Percentiles rank a stretch among this genome's conserved stretches.
These are phyloP conservation scores for Kryptolebias marmoratus DNA, from an alignment of 2,113 vertebrate species.

Conservation along the genomic window DNA sequence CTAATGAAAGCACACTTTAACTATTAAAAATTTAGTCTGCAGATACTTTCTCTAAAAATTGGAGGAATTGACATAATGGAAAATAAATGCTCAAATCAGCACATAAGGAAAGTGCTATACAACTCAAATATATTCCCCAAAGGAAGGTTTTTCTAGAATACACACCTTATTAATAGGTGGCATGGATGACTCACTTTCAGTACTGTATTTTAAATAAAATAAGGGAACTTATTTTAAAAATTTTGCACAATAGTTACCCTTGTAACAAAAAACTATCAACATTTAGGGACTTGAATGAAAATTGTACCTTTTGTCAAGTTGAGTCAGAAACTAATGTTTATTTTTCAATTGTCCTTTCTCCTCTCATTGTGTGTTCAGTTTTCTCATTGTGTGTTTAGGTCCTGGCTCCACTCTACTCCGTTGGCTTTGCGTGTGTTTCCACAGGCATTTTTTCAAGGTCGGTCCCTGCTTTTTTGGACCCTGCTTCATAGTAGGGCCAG, in stretches of 20 bases:
- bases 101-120: not conserved
- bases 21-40: not conserved
- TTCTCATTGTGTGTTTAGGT: too few relatives aligned
- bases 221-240: not conserved
- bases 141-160: not conserved
- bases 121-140: not conserved
- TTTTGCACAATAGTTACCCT: not conserved
- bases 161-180: not conserved
- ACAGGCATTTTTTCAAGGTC: too few relatives aligned
- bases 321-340: not conserved
- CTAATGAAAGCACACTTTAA: not conserved
- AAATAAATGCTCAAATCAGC: not conserved
- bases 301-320: not conserved
- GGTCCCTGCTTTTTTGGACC: too few relatives aligned
- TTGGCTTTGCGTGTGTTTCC: too few relatives aligned
- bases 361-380: not conserved
- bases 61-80: not conserved
- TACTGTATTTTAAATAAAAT: slow-evolving; percentile 6
- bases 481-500: too few relatives aligned
- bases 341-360: not conserved
- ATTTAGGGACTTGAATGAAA: not conserved
- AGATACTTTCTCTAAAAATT: not conserved
- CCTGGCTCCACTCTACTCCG: too few relatives aligned
- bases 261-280: not conserved
- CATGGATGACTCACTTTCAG: not conserved